Evolutionary conservation across 1,140 invertebrate genomes (phyloP).

Genomic region (Campoletis sonorensis): DNA sequence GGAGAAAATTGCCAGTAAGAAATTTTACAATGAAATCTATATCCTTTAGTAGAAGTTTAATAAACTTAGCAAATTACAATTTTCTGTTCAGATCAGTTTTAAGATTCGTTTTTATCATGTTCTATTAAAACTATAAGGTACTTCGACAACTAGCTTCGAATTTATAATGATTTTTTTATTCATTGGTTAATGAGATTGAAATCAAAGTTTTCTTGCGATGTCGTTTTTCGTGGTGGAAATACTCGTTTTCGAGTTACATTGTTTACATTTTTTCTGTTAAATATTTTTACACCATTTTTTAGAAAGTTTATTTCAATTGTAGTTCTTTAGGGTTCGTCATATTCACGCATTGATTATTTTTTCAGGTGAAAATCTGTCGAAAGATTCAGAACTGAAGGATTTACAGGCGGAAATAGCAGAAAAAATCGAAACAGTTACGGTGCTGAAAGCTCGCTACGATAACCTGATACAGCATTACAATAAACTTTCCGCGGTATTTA

Average conservation of each 20-base stretch:
- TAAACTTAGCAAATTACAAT: no score
- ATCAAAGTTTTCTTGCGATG: no score
- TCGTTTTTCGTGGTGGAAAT: no score
- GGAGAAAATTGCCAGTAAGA: slow-evolving; percentile 83
- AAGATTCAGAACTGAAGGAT: slow-evolving; percentile 81
- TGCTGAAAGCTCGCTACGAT: slow-evolving; percentile 84
- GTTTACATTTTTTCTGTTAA: neutral
- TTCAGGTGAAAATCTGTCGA: slow-evolving; percentile 82
- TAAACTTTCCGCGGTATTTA: slow-evolving; percentile 83
- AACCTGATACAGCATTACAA: slow-evolving; percentile 82
- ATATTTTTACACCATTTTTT: neutral
- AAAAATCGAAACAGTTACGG: slow-evolving; percentile 81
- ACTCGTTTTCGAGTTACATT: no score
- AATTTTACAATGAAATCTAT: neutral
- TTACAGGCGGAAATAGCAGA: slow-evolving; percentile 80
- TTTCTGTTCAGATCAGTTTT: no score
- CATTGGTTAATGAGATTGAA: no score
- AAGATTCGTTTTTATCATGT: no score
- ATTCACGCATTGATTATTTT: slow-evolving; percentile 36
- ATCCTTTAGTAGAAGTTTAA: no score
- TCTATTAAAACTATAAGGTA: no score
- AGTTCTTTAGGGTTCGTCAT: no score
- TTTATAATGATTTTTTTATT: no score
- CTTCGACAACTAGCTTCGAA: no score
- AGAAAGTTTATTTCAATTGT: neutral